Evolutionary conservation across 2,888 invertebrate species (phyloP), one percentile per base, ranked within the genome.

Genomic region (Cetonia aurata): DNA sequence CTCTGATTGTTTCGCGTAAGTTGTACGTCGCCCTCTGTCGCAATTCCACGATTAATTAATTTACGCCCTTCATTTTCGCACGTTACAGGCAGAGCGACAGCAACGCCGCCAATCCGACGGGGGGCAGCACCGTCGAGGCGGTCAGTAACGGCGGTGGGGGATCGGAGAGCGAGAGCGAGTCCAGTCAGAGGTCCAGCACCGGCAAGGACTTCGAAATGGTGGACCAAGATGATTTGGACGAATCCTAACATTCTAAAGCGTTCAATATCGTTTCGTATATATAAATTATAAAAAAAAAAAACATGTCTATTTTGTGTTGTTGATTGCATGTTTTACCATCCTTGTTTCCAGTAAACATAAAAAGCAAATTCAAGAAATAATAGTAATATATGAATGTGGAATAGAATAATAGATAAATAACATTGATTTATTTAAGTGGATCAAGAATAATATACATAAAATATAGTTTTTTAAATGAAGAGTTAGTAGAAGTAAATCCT

Each of bases 151-250:
- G 17, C 9, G 81, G 78, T 42, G 85, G 86, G 69, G 83, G 86
- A 72, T 93, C 93, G 0, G 95, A 94, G 80, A 94, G 94, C 12
- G 95, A 95, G 78, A 93, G 93, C 0, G 93, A 93, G 82, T 89
- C 90, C 79, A 93, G 93, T 77, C 92, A 92, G 80, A 89, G 93
- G 68, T 93, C 93, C 12, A 93, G 93, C 75, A 93, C 93, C 0
- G 95, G 93, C 76, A 90, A 92, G 78, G 95, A 96, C 86, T 95
- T 95, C 84, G 96, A 95, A 86, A 94, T 95, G 82, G 91, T 96
- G 65, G 93, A 94, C 79, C 89, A 89, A 37, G 90, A 87, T 15
- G 92, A 92, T 78, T 82, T 91, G 42, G 90, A 89, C 13, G 70
- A 59, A 62, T 77, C 79, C 73, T 79, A 79, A 79, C 52, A 19